These are phyloP conservation scores for Mallateleia sp. DNA, from an alignment of 2,888 invertebrate genomes.

Conservation along the genomic window DNA sequence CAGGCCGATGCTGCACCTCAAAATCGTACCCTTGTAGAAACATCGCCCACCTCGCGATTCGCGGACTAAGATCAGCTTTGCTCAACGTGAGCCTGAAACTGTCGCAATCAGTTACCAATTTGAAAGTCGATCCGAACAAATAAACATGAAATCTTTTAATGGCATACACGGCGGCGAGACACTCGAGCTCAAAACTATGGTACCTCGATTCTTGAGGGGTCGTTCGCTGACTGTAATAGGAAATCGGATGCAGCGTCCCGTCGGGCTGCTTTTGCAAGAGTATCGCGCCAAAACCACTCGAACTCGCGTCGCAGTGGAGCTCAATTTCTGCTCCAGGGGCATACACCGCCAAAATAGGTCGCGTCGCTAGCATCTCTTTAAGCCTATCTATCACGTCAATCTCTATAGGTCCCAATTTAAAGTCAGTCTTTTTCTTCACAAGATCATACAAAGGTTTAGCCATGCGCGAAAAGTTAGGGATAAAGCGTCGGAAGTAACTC, in stretches of 20 bases:
- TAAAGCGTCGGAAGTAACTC: too few species aligned
- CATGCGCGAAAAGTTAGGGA: too few species aligned
- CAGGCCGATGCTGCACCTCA: constrained; percentile 59
- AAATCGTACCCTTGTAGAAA: constrained; percentile 73
- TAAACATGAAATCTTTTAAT: constrained; percentile 81
- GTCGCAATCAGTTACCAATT: constrained; percentile 83
- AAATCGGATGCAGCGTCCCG: constrained; percentile 77
- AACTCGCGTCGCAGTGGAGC: constrained; percentile 85
- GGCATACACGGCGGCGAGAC: constrained; percentile 72
- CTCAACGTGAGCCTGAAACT: constrained; percentile 73
- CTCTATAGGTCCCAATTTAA: too few species aligned
- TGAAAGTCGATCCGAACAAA: constrained; percentile 80
- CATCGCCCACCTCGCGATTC: constrained; percentile 80
- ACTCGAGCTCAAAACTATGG: constrained; percentile 84
- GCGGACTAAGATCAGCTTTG: constrained; percentile 81
- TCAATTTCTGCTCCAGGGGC: constrained; percentile 80
- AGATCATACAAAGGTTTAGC: too few species aligned
- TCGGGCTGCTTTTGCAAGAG: constrained; percentile 83
- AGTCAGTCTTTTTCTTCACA: background rate
- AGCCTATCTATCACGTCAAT: constrained; percentile 49
- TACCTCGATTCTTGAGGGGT: constrained; percentile 81
- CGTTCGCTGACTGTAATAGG: constrained; percentile 83
- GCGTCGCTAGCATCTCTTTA: constrained; percentile 35
- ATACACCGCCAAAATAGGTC: constrained; percentile 71
- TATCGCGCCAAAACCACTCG: constrained; percentile 83